Percentiles rank a stretch among this genome's conserved stretches.
Evolutionary conservation across 2,113 vertebrate genomes (phyloP).

Genomic region (Myotis davidii): DNA sequence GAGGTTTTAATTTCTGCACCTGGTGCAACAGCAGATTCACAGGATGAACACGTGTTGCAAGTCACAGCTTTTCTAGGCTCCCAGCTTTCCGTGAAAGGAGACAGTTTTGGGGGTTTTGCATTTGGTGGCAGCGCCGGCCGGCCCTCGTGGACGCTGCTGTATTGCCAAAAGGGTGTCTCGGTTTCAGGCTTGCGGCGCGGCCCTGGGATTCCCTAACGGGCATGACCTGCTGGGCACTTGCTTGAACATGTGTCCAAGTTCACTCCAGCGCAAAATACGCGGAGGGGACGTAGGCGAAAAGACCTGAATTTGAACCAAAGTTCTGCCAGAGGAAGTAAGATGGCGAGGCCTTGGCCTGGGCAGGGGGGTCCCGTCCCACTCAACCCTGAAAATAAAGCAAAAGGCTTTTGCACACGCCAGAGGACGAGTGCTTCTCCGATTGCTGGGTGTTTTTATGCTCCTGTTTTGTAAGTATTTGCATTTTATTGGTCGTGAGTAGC

Average conservation of each 20-base stretch:
- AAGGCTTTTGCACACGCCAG: too few species aligned
- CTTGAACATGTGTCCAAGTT: not conserved
- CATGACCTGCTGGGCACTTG: not conserved
- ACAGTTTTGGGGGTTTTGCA: not conserved
- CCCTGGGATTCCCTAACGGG: not conserved
- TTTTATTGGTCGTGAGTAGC: not conserved
- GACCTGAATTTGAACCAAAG: not conserved
- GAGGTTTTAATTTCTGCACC: not conserved
- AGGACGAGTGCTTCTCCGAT: not conserved
- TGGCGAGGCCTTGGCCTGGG: not conserved
- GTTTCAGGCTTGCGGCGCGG: not conserved
- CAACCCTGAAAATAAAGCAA: too few species aligned
- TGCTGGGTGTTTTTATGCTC: too few species aligned
- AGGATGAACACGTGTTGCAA: not conserved
- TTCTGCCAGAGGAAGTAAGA: not conserved
- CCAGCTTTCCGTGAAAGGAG: conserved; percentile 32
- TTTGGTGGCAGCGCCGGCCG: not conserved
- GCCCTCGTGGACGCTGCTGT: not conserved
- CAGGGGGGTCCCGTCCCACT: too few species aligned
- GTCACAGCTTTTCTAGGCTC: conserved; percentile 24
- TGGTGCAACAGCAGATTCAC: conserved; percentile 29
- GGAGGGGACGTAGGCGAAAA: not conserved
- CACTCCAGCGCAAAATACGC: not conserved
- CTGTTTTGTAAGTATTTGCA: not conserved
- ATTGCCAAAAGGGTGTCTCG: not conserved